Evolutionary conservation across 2,797 vertebrate species (phyloP).

Genomic region (Phalanger gymnotis): DNA sequence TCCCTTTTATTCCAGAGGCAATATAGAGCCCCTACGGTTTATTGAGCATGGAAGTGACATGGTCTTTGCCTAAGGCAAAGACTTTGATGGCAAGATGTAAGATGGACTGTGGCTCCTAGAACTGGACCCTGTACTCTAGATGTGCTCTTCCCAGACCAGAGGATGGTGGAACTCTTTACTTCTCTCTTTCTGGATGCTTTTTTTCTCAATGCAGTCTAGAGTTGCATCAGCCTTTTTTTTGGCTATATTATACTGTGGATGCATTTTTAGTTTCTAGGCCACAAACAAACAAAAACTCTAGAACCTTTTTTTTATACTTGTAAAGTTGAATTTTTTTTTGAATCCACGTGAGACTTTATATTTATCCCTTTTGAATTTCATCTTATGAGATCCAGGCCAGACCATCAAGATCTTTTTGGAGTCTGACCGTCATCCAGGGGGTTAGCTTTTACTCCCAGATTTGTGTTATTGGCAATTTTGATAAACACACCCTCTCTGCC

Average conservation of each 20-base stretch:
- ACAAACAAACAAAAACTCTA: neutral
- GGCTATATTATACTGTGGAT: neutral
- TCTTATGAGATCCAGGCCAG: neutral
- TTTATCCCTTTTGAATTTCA: neutral
- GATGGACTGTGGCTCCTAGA: neutral
- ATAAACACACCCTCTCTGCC: neutral
- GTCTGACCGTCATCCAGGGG: neutral
- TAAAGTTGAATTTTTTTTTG: neutral
- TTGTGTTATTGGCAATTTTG: neutral
- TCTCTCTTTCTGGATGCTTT: neutral
- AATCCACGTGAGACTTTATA: neutral
- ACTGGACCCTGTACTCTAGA: too few species aligned
- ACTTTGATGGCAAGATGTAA: neutral
- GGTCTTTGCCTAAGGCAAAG: neutral
- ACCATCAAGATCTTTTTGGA: neutral
- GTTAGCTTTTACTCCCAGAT: neutral
- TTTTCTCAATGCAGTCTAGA: neutral
- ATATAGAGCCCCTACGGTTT: neutral
- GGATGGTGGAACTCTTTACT: neutral
- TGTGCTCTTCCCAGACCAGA: neutral
- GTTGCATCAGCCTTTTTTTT: neutral
- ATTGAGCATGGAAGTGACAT: neutral
- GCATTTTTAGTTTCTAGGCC: neutral
- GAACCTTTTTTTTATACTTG: neutral
- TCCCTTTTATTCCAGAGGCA: neutral